Conservation (phyloP, 2,888 invertebrate species). For the Epirrhoe tristata region DNA sequence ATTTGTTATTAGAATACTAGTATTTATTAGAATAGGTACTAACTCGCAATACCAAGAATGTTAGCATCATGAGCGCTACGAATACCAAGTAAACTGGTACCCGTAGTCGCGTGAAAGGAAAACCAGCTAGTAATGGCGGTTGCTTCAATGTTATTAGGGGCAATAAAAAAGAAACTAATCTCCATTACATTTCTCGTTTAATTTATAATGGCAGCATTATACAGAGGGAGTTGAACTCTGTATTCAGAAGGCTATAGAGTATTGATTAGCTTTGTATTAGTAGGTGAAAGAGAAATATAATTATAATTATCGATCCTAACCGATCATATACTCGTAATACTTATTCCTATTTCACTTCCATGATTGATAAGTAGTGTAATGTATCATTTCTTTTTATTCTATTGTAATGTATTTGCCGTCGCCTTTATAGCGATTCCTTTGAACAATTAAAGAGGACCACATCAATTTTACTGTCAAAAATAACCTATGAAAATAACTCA, state of each 20-base stretch:
- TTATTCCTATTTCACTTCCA: too few species aligned
- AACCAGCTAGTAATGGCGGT: conserved; percentile 34
- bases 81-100: conserved; percentile 3
- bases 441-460: not conserved
- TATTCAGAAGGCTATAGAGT: not conserved
- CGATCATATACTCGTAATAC: too few species aligned
- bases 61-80: not conserved
- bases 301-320: too few species aligned
- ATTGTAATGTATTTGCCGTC: not conserved
- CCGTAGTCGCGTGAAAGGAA: conserved; percentile 31
- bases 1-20: too few species aligned
- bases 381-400: not conserved
- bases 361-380: too few species aligned
- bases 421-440: not conserved
- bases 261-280: not conserved
- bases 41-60: not conserved
- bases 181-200: conserved; percentile 52
- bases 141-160: conserved; percentile 53
- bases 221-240: conserved; percentile 24
- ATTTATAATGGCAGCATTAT: conserved; percentile 47
- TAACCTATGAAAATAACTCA: conserved; percentile 9
- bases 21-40: too few species aligned
- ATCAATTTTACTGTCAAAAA: not conserved
- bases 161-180: conserved; percentile 59
- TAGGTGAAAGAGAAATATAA: too few species aligned